Base-by-base conservation (phyloP, 2,113 vertebrate genomes). In the Pterophyllum scalare region DNA sequence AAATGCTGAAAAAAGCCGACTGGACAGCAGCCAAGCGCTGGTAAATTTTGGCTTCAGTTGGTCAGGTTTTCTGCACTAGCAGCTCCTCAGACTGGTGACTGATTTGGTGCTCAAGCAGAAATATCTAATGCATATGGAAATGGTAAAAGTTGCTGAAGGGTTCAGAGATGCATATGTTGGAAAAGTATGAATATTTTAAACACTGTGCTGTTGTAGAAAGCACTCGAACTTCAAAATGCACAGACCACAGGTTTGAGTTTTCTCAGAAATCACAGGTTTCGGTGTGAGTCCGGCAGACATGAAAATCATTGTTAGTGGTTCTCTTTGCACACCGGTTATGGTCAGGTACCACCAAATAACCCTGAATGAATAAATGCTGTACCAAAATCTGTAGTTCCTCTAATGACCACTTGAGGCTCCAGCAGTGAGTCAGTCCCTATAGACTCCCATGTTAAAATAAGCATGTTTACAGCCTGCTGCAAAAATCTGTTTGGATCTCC, bases 11-110 rank as follows among this genome's bases (percentile, higher is more conserved):
- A 72, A 75, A 80, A 64, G 46, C 76, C 7, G 62, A 65, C 77
- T 90, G 88, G 86, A 83, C 13, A 0, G 79, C 86, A 52, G 88
- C 88, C 90, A 92, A 88, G 2, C 3, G 35, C 60, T 87, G 86
- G 86, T 60, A 35, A n/a, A 59, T 75, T 78, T 83, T 84, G 80
- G 85, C 90, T 83, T 6, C 10, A 61, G 82, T 22, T 65, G 61
- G 75, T 76, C 75, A 65, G 82, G 77, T 79, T 87, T 85, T 81
- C 40, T 81, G 62, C n/a, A 46, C 72, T 26, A 46, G 64, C 28
- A 59, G 77, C 72, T 54, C 43, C 52, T 59, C 2, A 64, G 65
- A 86, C 86, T 64, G 79, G 75, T 65, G 85, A 74, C 86, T 79
- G 67, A 62, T 81, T 79, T 35, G 57, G 61, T 54, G 60, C 54